These are phyloP conservation scores for Tetragonula clypearis DNA, from an alignment of 1,140 invertebrate species.

Conservation along the genomic window DNA sequence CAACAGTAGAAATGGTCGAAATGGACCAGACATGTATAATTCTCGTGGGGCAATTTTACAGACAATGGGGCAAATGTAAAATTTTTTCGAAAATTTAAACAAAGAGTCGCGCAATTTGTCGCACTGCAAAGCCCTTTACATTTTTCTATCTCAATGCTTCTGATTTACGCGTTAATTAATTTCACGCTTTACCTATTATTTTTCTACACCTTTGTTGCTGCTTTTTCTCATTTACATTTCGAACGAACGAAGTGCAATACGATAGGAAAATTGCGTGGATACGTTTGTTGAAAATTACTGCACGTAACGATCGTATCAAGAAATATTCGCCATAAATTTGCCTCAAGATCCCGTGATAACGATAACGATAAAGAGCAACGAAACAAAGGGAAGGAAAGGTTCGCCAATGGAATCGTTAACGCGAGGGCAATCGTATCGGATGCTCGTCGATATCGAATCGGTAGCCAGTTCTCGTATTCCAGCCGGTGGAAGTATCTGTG, in stretches of 20 bases:
- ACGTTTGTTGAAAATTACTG: no score
- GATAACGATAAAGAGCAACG: not conserved
- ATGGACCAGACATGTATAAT: no score
- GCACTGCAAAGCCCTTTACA: no score
- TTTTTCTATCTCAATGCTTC: no score
- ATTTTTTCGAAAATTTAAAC: no score
- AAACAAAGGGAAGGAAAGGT: not conserved
- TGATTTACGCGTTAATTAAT: no score
- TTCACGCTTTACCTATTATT: no score
- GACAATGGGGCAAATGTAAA: no score
- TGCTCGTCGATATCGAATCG: slow-evolving; percentile 25
- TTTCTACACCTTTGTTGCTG: no score
- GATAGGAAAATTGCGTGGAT: not conserved
- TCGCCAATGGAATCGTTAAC: slow-evolving; percentile 15
- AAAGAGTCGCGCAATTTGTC: no score
- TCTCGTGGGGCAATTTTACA: no score
- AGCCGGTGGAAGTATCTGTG: slow-evolving; percentile 23
- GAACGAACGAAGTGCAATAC: not conserved
- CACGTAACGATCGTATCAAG: not conserved
- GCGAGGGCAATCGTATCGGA: not conserved
- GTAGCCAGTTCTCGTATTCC: slow-evolving; percentile 37
- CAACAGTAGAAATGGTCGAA: no score
- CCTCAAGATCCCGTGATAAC: not conserved
- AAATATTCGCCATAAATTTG: not conserved
- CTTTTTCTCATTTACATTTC: not conserved